These are phyloP conservation scores for Folsomia candida DNA, from an alignment of 2,888 invertebrate species.

Conservation along the genomic window DNA sequence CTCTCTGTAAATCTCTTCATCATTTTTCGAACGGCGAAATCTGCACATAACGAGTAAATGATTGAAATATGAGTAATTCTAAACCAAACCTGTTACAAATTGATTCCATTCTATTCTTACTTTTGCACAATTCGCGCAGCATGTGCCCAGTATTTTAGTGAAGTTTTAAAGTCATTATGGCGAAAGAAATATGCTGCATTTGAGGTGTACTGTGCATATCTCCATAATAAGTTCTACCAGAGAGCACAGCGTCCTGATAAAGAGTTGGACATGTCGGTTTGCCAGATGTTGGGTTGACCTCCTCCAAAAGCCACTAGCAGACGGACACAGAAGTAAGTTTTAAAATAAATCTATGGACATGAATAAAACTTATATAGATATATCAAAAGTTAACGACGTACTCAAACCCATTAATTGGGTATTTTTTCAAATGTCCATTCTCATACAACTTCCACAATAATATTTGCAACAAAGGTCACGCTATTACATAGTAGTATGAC, in stretches of 20 bases:
- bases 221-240: slow-evolving; percentile 75
- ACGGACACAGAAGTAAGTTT: slow-evolving; percentile 25
- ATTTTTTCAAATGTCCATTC: slow-evolving; percentile 76
- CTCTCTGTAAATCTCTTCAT: slow-evolving; percentile 96
- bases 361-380: neutral
- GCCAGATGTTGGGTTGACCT: slow-evolving; percentile 69
- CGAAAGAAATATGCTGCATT: slow-evolving; percentile 90
- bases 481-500: too few species aligned
- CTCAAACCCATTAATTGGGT: slow-evolving; percentile 95
- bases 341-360: neutral
- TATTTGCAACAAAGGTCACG: too few species aligned
- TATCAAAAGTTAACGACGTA: slow-evolving; percentile 31
- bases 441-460: slow-evolving; percentile 88
- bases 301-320: slow-evolving; percentile 73
- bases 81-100: neutral
- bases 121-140: slow-evolving; percentile 88
- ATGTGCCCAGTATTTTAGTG: slow-evolving; percentile 91
- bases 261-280: slow-evolving; percentile 68
- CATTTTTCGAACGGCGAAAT: slow-evolving; percentile 91
- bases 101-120: slow-evolving; percentile 58
- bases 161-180: slow-evolving; percentile 82
- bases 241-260: slow-evolving; percentile 81
- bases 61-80: slow-evolving; percentile 40
- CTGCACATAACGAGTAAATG: slow-evolving; percentile 57
- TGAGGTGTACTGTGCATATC: slow-evolving; percentile 92